These are phyloP conservation scores for Chrysodeixis includens DNA, from an alignment of 2,888 invertebrate genomes.

Conservation along the genomic window DNA sequence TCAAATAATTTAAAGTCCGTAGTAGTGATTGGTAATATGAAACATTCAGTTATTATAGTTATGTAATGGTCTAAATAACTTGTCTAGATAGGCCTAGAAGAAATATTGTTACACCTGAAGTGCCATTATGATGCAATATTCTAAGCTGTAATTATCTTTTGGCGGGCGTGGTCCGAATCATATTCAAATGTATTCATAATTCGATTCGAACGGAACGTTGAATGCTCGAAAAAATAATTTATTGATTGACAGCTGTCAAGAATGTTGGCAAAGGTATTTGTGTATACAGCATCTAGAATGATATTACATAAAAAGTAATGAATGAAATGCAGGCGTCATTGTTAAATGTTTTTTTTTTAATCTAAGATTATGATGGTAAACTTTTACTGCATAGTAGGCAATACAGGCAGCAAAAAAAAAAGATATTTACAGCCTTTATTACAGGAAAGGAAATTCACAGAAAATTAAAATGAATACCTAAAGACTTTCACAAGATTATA, in stretches of 20 bases:
- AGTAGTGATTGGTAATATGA: too few species aligned
- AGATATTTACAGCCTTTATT: too few species aligned
- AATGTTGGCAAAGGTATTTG: slow-evolving; percentile 11
- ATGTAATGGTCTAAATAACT: background rate
- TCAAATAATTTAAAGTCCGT: too few species aligned
- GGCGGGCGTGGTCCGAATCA: slow-evolving; percentile 31
- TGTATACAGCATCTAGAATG: background rate
- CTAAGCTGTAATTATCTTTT: slow-evolving; percentile 48
- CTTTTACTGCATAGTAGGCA: too few species aligned
- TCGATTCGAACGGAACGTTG: slow-evolving; percentile 11
- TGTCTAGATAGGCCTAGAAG: slow-evolving; percentile 10
- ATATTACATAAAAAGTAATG: background rate
- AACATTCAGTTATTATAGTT: background rate
- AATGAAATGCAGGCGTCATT: background rate
- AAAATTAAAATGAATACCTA: too few species aligned
- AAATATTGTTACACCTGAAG: slow-evolving; percentile 14
- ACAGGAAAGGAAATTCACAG: too few species aligned
- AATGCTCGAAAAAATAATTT: slow-evolving; percentile 17
- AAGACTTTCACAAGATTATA: too few species aligned
- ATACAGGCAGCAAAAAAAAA: too few species aligned
- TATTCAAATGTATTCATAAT: slow-evolving; percentile 41
- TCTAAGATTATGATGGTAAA: too few species aligned
- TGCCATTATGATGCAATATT: slow-evolving; percentile 28
- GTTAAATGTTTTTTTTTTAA: slow-evolving; percentile 6
- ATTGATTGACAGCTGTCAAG: slow-evolving; percentile 36